These are phyloP conservation scores for Sinocyclocheilus grahami DNA, from an alignment of 2,113 vertebrate species.

Conservation along the genomic window DNA sequence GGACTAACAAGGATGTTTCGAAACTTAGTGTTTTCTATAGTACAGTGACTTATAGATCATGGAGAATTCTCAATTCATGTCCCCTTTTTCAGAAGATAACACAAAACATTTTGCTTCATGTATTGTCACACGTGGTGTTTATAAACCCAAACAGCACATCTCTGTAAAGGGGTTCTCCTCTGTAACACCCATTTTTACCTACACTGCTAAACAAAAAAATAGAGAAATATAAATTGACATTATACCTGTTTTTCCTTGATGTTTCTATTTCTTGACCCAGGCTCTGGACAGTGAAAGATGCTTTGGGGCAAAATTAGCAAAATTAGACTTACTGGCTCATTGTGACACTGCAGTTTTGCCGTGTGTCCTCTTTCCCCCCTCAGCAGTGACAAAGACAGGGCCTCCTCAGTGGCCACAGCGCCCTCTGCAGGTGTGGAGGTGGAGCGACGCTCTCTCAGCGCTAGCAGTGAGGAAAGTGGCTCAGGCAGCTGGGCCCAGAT, in stretches of 20 bases:
- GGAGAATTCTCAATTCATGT: not conserved
- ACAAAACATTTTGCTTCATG: constrained; percentile 1
- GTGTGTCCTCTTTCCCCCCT: constrained; percentile 66
- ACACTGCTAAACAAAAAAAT: not conserved
- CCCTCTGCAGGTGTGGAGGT: constrained; percentile 73
- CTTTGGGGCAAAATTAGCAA: not conserved
- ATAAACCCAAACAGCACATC: not conserved
- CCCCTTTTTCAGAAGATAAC: not conserved
- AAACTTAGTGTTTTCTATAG: not conserved
- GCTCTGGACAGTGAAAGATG: not conserved
- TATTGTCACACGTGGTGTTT: not conserved
- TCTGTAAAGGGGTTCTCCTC: not conserved
- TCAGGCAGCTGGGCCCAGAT: constrained; percentile 95
- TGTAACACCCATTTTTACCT: not conserved
- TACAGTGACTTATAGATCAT: not conserved
- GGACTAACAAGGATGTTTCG: not conserved
- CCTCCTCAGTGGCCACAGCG: constrained; percentile 62
- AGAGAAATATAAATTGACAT: not conserved
- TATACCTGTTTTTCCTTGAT: not conserved
- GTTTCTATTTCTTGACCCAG: not conserved
- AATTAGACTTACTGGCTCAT: not conserved
- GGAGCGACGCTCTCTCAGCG: constrained; percentile 80
- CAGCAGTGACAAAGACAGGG: constrained; percentile 74
- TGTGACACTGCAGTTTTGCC: constrained; percentile 49
- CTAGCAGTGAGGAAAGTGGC: constrained; percentile 89